Percentiles rank a stretch among this genome's conserved stretches.
Conservation (phyloP, 2,888 invertebrate genomes). For the Cepaea hortensis region DNA sequence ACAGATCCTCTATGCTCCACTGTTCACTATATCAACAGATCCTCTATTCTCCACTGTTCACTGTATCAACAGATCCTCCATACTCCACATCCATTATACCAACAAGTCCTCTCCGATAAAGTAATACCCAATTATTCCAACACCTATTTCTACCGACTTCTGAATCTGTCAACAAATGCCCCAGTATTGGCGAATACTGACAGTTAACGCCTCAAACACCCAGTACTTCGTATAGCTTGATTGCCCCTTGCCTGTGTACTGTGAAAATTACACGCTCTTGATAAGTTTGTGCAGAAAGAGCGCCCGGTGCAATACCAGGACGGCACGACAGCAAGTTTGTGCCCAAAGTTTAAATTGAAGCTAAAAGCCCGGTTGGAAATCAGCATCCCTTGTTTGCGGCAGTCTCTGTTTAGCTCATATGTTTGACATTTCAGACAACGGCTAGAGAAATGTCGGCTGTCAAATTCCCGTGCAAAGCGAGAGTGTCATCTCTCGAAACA, state of each 20-base stretch:
- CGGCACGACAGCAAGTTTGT: not conserved
- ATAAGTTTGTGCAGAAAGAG: slow-evolving; percentile 10
- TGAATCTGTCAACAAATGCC: too few relatives aligned
- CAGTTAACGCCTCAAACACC: too few relatives aligned
- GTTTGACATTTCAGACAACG: slow-evolving; percentile 30
- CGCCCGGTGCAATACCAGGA: not conserved
- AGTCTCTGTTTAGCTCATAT: slow-evolving; percentile 8
- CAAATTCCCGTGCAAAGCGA: slow-evolving; percentile 17
- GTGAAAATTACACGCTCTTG: not conserved
- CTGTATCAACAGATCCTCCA: too few relatives aligned
- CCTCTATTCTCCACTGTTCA: too few relatives aligned
- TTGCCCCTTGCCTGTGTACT: not conserved
- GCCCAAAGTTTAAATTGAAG: not conserved
- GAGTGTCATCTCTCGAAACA: slow-evolving; percentile 8
- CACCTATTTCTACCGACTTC: too few relatives aligned
- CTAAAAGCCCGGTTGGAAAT: not conserved
- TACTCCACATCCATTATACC: too few relatives aligned
- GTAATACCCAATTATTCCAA: too few relatives aligned
- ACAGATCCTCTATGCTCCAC: too few relatives aligned
- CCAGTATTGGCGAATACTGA: too few relatives aligned
- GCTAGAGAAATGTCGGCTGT: slow-evolving; percentile 21
- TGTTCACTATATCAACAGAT: too few relatives aligned
- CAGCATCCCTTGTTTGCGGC: slow-evolving; percentile 16
- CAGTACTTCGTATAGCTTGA: not conserved
- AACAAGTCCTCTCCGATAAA: too few relatives aligned